Evolutionary conservation across 2,888 invertebrate genomes (phyloP), one percentile per base, ranked within the genome.

Genomic region (Himalopsyche tibetana): DNA sequence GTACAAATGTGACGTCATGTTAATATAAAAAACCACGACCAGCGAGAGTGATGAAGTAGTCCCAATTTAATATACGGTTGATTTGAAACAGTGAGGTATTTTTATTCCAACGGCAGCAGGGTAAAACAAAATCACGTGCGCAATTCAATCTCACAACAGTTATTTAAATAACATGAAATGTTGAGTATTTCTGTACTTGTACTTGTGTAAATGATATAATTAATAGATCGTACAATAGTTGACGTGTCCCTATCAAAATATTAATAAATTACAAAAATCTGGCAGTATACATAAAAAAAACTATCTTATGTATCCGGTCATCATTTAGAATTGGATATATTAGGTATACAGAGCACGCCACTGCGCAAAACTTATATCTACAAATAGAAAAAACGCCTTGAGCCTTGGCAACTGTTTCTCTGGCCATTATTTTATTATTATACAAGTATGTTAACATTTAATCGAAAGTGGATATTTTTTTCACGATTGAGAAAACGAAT

Each of bases 401-500:
- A 36, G 74, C 74, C 74, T 74, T 74, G 74, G 74, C 74, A 74
- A 74, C 74, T 15, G 74, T 28, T 74, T 36, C 74, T 36, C 15
- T 15, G 36, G 19, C 38, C 74, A 74, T 74, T 74, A 74, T 74
- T 74, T 74, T 74, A 74, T 74, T 74, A 74, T 74, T 74, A 36
- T 74, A 74, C 74, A 38, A 36, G 74, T 36, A 74, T 74, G 74
- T 74, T 74, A 36, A 36, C 38, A 36, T 74, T 36, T 74, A 38
- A 74, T 74, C 74, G 74, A 74, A 74, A 74, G 74, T 74, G 74
- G 74, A 74, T 74, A 74, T 74, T 74, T 63, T 56, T 69, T 74
- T 74, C 74, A 38, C 36, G 38, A 74, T 74, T 38, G 74, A 74
- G 74, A 74, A 74, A 74, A 74, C 4, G 12, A 74, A 74, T 38